phyloP scores from a whole-genome alignment of 2,888 invertebrate genomes.

The Periphyllus acericola region DNA sequence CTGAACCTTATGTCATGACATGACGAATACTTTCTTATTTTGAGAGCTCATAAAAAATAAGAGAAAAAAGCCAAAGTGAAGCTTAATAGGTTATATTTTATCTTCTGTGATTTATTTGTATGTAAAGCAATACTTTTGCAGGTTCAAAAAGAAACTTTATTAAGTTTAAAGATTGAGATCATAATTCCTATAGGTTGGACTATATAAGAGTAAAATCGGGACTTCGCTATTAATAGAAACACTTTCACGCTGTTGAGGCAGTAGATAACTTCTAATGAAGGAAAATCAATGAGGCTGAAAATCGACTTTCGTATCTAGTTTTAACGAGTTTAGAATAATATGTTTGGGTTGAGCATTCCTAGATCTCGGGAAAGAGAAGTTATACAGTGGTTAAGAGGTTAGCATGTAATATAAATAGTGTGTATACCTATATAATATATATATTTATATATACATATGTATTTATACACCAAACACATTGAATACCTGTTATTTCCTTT shows the following conservation, averaged over 20 bases:
- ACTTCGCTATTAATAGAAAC: neutral
- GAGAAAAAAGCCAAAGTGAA: too few species aligned
- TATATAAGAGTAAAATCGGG: neutral
- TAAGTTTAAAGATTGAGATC: too few species aligned
- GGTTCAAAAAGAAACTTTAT: too few species aligned
- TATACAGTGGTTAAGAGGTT: neutral
- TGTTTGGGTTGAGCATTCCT: neutral
- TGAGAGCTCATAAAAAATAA: too few species aligned
- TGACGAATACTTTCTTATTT: too few species aligned
- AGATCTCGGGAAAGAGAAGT: neutral
- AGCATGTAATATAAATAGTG: neutral
- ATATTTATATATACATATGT: too few species aligned
- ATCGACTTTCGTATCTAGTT: neutral
- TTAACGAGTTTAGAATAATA: neutral
- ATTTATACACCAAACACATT: slow-evolving; percentile 15
- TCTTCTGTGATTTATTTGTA: too few species aligned
- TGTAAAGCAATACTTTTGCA: too few species aligned
- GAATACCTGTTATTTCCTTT: slow-evolving; percentile 9
- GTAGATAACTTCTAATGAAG: neutral
- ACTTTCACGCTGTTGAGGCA: neutral
- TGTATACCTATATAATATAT: neutral
- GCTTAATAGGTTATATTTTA: too few species aligned
- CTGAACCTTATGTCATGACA: too few species aligned
- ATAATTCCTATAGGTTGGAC: neutral
- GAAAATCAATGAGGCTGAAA: neutral